Conservation (phyloP, 2,888 invertebrate species). For the Yponomeuta evonymella region DNA sequence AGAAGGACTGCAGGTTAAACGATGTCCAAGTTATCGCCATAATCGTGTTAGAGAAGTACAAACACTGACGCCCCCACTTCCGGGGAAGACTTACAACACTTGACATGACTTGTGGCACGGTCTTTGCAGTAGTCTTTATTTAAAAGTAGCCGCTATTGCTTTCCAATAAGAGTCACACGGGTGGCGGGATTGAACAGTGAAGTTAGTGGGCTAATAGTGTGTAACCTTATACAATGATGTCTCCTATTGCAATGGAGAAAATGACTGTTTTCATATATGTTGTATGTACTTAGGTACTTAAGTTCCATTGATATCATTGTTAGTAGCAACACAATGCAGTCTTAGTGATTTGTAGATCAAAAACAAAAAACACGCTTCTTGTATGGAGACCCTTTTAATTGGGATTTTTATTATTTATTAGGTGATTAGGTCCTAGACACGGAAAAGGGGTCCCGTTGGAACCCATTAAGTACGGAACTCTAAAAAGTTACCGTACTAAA, state of each 20-base stretch:
- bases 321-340: no score
- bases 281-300: not conserved
- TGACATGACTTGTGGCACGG: constrained; percentile 18
- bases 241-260: constrained; percentile 2
- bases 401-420: no score
- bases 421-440: no score
- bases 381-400: no score
- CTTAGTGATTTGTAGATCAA: no score
- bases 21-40: constrained; percentile 43
- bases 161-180: constrained; percentile 1
- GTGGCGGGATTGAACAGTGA: not conserved
- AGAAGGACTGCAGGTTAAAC: constrained; percentile 68
- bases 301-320: no score
- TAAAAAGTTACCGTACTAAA: no score
- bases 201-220: not conserved
- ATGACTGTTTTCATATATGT: not conserved
- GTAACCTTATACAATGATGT: constrained; percentile 10
- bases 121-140: not conserved
- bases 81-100: constrained; percentile 70
- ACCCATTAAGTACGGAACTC: no score
- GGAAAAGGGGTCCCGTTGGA: no score
- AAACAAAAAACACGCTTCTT: no score
- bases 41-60: constrained; percentile 74
- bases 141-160: not conserved
- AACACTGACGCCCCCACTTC: constrained; percentile 68